Base-by-base conservation (phyloP, 2,888 invertebrate species). In the Eilema depressum region DNA sequence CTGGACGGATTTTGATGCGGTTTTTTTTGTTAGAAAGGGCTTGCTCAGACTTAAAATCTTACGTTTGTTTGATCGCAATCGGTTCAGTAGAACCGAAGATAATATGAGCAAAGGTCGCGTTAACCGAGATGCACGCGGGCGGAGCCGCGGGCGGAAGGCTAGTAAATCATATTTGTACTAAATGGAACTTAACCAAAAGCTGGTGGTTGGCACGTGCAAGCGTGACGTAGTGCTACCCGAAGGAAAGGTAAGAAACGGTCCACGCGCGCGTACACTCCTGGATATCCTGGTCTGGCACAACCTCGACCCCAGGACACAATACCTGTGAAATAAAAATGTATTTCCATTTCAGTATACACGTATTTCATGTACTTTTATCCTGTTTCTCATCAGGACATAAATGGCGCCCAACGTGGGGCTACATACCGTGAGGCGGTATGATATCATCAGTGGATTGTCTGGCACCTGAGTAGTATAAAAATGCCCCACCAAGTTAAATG, bases 291-390 rank as follows among this genome's bases (percentile, higher is more conserved):
- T 72, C 97, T 92, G 0, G 97, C 97, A 84, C 97, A 97, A 0
- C 97, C 97, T 65, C 97, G 95, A 2, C 97, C 97, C 97, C 97
- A 97, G 0, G 97, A 97, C 0, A 97, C 97, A 12, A 97, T 95
- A n/a, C 97, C 97, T 97, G 86, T 11, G 7, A 61, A 61, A 59
- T 37, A 59, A 11, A 23, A 59, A 57, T 25, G 25, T 8, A 11
- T 14, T 23, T 23, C 1, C 10, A 2, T 25, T 26, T 10, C 1
- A 23, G 12, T 26, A 7, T 20, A 47, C 0, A 20, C 17, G 14
- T 14, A 47, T 20, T 47, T 4, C 1, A 12, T 37, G 37, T 17
- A 1, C 1, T 41, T 3, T 5, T 41, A 17, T 47, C 17, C 47
- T 7, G 5, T 7, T 47, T 53, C 47, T 2, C 47, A 41, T 12